Conservation (phyloP, 2,113 vertebrate species). For the Cisticola juncidis region DNA sequence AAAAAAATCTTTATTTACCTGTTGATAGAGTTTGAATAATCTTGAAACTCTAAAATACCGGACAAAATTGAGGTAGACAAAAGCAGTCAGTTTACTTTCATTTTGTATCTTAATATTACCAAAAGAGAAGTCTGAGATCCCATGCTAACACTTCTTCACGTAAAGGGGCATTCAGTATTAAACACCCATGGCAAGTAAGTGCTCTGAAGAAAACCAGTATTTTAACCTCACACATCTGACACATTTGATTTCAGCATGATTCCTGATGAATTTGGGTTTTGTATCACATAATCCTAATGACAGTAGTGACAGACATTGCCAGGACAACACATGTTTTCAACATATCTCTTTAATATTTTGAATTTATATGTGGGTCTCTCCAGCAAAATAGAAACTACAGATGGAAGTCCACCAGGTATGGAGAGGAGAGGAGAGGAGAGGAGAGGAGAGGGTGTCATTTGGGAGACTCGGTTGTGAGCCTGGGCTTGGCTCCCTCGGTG, state of each 20-base stretch:
- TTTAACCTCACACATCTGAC: background rate
- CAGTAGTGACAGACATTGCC: background rate
- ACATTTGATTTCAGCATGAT: background rate
- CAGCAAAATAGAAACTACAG: background rate
- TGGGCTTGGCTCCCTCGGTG: too few relatives aligned
- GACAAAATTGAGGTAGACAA: background rate
- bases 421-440: too few relatives aligned
- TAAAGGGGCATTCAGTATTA: background rate
- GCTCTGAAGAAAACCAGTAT: background rate
- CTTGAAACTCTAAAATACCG: background rate
- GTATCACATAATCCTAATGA: background rate
- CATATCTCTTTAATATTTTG: background rate
- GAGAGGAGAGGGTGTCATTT: too few relatives aligned
- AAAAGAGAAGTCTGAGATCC: background rate
- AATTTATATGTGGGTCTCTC: background rate
- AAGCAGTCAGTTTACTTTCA: background rate
- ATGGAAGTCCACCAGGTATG: background rate
- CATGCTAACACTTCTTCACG: background rate
- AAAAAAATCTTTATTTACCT: background rate
- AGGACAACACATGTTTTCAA: background rate
- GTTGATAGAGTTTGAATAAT: background rate
- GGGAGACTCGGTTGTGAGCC: too few relatives aligned
- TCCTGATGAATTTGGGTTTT: background rate
- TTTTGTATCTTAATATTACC: background rate
- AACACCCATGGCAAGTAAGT: background rate